Evolutionary conservation across 92 coral and sea anemone species (phyloP), one percentile per base, ranked within the genome.

Genomic region (Heteractis magnifica): DNA sequence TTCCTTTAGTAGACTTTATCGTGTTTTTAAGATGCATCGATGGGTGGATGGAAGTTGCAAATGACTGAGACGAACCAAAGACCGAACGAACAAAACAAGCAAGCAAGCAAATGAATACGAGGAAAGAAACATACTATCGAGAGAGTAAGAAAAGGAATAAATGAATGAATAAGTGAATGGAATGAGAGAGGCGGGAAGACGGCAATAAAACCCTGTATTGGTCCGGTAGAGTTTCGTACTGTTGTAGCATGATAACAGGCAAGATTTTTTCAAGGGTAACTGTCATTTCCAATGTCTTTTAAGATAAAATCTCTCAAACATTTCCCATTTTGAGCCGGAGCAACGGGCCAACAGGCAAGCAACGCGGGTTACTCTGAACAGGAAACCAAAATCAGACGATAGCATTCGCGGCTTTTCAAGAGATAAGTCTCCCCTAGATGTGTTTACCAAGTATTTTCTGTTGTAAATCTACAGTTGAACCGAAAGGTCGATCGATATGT

Each of bases 281-380:
- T 58, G 16, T 58, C 70, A 62, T 62, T 62, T 62, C 70, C 70
- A 68, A 68, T 21, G 49, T 65, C 72, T 68, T 10, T 68, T 23
- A 2, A 68, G 73, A 68, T 68, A 68, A 68, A 68, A 68, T 68
- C 73, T 68, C 10, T 68, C 49, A 68, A 68, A 68, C 73, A 68
- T 68, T 68, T 68, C 73, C 73, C 73, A 68, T 26, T 68, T 68
- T 68, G 44, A 34, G 44, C 73, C 23, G 1, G 73, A 68, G 48
- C 49, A 68, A 23, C 73, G 10, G 10, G 49, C 50, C 73, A 68
- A 23, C 48, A 10, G 23, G 13, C 58, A 7, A 62, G 20, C 70
- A 18, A 18, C 70, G 9, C 70, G 44, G 44, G 3, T 34, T 34
- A 34, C 70, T 62, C 70, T 18, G 0, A 62, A 26, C 73, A 68